Evolutionary conservation across 2,888 invertebrate species (phyloP), one percentile per base, ranked within the genome.

Genomic region (Timema podura): DNA sequence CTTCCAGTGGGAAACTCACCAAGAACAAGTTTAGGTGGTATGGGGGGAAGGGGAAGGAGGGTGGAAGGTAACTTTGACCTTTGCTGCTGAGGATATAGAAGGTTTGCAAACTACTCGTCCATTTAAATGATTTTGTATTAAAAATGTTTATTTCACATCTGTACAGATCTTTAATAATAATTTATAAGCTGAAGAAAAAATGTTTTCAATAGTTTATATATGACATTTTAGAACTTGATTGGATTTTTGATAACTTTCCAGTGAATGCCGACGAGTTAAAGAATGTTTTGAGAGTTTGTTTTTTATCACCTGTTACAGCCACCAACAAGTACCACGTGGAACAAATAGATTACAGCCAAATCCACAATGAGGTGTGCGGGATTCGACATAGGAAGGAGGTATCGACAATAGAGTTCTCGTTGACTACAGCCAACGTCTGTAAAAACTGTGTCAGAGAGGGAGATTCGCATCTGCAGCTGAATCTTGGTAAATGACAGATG

Each of bases 341-440:
- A 15, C 44, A 77, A 45, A 71, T 77, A 2, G 86, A 87, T 75
- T 83, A 84, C 70, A 80, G 84, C 9, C 81, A 81, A 74, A 75
- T 85, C 49, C 73, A 81, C 1, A 91, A 91, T 77, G 85, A 86
- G 16, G 82, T 87, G 69, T 91, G 91, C 78, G 78, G 81, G 0
- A 78, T 79, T 65, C 74, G 81, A 8, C 79, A 85, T 45, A 86
- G 88, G 77, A 77, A 87, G 68, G 83, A 87, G 72, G 85, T 91
- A 74, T 84, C 86, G 73, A 87, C 90, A 0, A 82, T 86, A 44
- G 90, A 91, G 78, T 82, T 91, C 61, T 83, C 83, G 72, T 82
- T 91, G 68, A 79, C 81, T 68, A 86, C 88, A 0, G 82, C 84
- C 16, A 86, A 87, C 74, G 71, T 83, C 51, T 78, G 79, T 59